Conservation (phyloP, 2,113 vertebrate species). For the Plestiodon gilberti region DNA sequence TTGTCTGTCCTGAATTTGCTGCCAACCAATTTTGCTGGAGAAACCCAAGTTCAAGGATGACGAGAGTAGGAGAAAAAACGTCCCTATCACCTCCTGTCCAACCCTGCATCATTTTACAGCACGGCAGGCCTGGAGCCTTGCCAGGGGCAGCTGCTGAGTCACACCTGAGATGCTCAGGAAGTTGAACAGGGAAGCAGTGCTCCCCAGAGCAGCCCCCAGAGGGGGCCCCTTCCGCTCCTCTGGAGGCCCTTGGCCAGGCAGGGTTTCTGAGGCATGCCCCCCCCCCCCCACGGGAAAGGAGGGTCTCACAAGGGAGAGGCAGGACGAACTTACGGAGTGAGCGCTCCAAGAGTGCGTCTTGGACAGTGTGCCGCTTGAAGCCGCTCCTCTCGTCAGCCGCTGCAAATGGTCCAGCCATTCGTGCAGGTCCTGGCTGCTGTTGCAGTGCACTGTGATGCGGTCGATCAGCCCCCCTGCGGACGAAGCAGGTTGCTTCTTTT, state of each 20-base stretch:
- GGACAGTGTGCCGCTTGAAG: constrained; percentile 78
- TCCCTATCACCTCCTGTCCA: no score
- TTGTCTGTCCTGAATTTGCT: no score
- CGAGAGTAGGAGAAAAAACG: no score
- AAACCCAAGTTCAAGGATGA: no score
- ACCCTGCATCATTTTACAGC: no score
- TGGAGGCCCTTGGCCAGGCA: neutral
- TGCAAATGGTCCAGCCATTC: constrained; percentile 95
- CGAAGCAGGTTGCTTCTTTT: neutral
- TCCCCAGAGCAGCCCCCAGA: no score
- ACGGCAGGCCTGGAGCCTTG: no score
- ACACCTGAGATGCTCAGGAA: no score
- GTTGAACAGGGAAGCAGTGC: no score
- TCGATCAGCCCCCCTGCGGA: constrained; percentile 83
- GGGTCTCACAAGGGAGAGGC: no score
- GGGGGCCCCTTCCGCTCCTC: neutral
- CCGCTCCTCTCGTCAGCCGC: constrained; percentile 85
- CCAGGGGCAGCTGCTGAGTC: no score
- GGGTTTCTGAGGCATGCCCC: neutral
- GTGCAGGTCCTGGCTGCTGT: constrained; percentile 86
- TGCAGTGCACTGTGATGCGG: constrained; percentile 87
- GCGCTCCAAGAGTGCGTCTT: constrained; percentile 79
- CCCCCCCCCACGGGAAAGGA: neutral
- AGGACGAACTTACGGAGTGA: constrained; percentile 70
- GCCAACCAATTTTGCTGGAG: no score